A percentile compares a stretch with the other conserved stretches of the same genome.
phyloP scores from a whole-genome alignment of 2,888 invertebrate species.

The Acrobasis repandana region DNA sequence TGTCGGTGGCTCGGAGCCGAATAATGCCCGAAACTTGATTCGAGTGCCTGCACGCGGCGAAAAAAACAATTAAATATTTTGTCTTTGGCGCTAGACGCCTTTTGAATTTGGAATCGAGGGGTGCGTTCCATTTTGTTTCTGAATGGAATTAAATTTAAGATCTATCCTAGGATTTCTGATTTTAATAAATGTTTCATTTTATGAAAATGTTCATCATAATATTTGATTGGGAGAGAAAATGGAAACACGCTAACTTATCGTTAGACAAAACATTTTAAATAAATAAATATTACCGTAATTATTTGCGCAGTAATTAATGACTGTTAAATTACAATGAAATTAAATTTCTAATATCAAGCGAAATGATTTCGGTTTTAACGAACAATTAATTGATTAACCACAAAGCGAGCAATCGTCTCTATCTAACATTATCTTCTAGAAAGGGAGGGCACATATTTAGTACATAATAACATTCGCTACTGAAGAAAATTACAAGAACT shows the following conservation, averaged over 20 bases:
- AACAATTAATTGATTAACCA: background rate
- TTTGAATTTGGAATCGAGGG: conserved; percentile 29
- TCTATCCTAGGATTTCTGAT: no score
- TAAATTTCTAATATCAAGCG: background rate
- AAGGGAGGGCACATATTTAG: background rate
- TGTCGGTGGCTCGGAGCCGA: conserved; percentile 46
- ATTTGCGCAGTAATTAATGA: no score
- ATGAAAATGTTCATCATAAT: no score
- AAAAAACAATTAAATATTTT: conserved; percentile 71
- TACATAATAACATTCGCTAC: background rate
- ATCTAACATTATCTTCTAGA: background rate
- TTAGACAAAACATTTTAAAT: no score
- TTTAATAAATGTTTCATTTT: no score
- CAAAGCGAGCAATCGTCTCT: background rate
- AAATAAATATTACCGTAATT: no score
- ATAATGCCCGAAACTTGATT: conserved; percentile 38
- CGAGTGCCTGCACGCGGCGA: conserved; percentile 68
- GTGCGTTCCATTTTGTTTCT: conserved; percentile 17
- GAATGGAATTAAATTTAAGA: no score
- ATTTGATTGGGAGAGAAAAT: no score
- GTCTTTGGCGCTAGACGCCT: conserved; percentile 47
- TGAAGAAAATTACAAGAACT: background rate
- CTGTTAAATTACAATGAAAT: background rate
- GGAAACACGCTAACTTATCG: no score
- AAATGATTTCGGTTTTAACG: background rate